Evolutionary conservation across 2,888 invertebrate species (phyloP).

Genomic region (Drosophila infuscata): DNA sequence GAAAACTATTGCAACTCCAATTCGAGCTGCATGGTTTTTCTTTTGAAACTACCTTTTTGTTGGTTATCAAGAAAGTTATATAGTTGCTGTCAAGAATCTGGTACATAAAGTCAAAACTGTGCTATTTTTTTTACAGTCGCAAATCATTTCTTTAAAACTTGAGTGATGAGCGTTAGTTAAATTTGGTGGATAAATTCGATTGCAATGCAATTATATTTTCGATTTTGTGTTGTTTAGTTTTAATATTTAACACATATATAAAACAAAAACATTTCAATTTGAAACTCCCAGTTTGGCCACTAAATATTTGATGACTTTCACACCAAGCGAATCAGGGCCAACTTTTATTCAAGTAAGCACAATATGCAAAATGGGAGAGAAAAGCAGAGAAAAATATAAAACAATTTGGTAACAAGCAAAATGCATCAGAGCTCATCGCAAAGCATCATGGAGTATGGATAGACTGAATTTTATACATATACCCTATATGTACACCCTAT

Average conservation of each 20-base stretch:
- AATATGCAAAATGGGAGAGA: conserved; percentile 41
- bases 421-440: conserved; percentile 66
- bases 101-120: not conserved
- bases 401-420: conserved; percentile 71
- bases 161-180: not conserved
- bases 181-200: not conserved
- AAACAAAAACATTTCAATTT: conserved; percentile 24
- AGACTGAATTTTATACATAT: not conserved
- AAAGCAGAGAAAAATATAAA: conserved; percentile 36
- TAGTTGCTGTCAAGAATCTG: conserved; percentile 1
- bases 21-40: not conserved
- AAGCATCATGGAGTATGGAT: not conserved
- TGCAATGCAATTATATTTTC: not conserved
- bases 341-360: conserved; percentile 19
- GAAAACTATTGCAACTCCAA: conserved; percentile 3
- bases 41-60: not conserved
- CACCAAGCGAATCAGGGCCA: conserved; percentile 30
- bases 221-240: not conserved
- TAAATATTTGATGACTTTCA: conserved; percentile 52
- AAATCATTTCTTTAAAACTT: not conserved
- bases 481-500: not conserved
- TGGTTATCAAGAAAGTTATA: not conserved
- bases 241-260: not conserved
- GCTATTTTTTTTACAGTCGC: not conserved
- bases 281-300: conserved; percentile 30